Percentiles rank a stretch among this genome's conserved stretches.
Evolutionary conservation across 2,888 invertebrate species (phyloP).

Genomic region (Acanthoscelides obtectus): DNA sequence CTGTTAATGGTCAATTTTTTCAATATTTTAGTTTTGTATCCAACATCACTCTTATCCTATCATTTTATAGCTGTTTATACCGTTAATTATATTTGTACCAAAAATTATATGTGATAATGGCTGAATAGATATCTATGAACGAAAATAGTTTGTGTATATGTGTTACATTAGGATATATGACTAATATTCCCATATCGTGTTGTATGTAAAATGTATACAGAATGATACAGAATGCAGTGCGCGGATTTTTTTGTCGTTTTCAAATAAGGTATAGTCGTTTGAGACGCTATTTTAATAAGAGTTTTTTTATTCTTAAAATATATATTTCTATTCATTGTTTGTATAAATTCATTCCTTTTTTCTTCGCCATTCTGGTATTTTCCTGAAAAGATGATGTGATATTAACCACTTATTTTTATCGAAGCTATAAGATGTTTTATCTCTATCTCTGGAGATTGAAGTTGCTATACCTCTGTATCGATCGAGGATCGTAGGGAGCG

Average conservation of each 20-base stretch:
- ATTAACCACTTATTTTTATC: not conserved
- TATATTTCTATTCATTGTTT: not conserved
- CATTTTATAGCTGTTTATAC: no score
- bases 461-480: no score
- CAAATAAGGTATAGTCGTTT: not conserved
- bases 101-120: constrained; percentile 5
- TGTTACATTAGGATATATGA: no score
- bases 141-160: not conserved
- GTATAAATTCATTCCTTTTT: not conserved
- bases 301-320: not conserved
- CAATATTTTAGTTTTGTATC: no score
- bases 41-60: no score
- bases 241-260: not conserved
- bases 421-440: no score
- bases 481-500: no score
- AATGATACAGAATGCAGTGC: not conserved
- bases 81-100: not conserved
- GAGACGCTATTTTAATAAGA: not conserved
- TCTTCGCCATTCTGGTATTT: constrained; percentile 34
- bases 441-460: no score
- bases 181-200: no score
- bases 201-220: not conserved
- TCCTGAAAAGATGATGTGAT: constrained; percentile 27
- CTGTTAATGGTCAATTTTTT: no score
- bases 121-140: constrained; percentile 1